Evolutionary conservation across 2,797 vertebrate species (phyloP), one percentile per base, ranked within the genome.

Genomic region (Bucorvus abyssinicus): DNA sequence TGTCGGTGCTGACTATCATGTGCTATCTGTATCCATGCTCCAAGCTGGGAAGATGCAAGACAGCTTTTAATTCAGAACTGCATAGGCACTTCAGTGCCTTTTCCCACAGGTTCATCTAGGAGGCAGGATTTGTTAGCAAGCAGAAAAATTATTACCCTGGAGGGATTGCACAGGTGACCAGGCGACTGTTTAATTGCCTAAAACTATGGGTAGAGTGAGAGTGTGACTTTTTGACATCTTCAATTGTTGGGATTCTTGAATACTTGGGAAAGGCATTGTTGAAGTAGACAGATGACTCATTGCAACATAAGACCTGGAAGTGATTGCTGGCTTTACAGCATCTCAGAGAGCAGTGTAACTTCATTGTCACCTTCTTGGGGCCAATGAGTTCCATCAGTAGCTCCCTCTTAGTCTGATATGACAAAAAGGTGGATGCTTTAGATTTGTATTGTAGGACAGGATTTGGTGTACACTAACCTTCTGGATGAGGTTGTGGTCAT

Each of bases 1-100:
- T 63, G 79, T 57, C 50, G 27, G 69, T 76, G 87, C 94, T 96
- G 96, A 96, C 93, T 88, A 1, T 96, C 96, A 96, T 94, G 91
- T 96, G 96, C 82, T 95, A 42, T 60, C 64, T 70, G 45, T 49
- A 71, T 19, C 78, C 69, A 17, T 38, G 23, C 45, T 87, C 45
- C 42, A 38, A 75, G 56, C 26, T 55, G 73, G 38, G 57, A 80
- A 71, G 52, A 91, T n/a, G 60, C 32, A 69, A 77, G 49, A 3
- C 3, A 3, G 23, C 27, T 94, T 85, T 87, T 50, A 29, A 34
- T 68, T 55, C 57, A n/a, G n/a, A 78, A 10, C 49, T 64, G 40
- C 23, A 3, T 4, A 42, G 9, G 14, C 29, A 29, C 10, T 23
- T 59, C 30, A 32, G 56, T 34, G 45, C 11, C 27, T 63, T 36